These are phyloP conservation scores for Leptodirus hochenwartii DNA, from an alignment of 2,888 invertebrate species.

Conservation along the genomic window DNA sequence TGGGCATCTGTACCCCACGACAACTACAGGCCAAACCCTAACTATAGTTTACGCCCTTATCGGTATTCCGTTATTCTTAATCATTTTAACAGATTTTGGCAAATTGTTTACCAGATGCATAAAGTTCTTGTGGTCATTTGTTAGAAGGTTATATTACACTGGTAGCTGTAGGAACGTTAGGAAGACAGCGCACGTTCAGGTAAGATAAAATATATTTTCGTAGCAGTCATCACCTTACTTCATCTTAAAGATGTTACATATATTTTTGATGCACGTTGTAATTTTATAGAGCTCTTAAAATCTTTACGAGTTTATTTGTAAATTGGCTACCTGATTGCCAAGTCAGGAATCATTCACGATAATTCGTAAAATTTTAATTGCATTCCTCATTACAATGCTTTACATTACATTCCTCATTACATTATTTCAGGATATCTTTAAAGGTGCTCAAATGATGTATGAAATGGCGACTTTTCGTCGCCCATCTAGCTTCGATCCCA, in stretches of 20 bases:
- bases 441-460: slow-evolving; percentile 64
- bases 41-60: slow-evolving; percentile 89
- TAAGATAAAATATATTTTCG: slow-evolving; percentile 19
- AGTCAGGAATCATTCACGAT: too few species aligned
- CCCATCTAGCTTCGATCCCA: slow-evolving; percentile 38
- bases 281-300: too few species aligned
- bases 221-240: background rate
- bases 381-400: too few species aligned
- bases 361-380: too few species aligned
- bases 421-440: slow-evolving; percentile 55
- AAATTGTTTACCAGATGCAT: slow-evolving; percentile 80
- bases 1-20: slow-evolving; percentile 88
- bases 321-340: too few species aligned
- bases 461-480: slow-evolving; percentile 58
- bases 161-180: slow-evolving; percentile 66
- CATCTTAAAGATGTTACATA: too few species aligned
- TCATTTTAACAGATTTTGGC: slow-evolving; percentile 87
- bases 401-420: too few species aligned
- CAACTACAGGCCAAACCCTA: slow-evolving; percentile 63
- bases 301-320: too few species aligned
- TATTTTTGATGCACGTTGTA: too few species aligned
- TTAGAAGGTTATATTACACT: slow-evolving; percentile 67
- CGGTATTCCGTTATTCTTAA: slow-evolving; percentile 90
- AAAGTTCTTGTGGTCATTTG: slow-evolving; percentile 80
- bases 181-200: slow-evolving; percentile 56